Base-by-base conservation (phyloP, 2,888 invertebrate genomes). In the Hemaris fuciformis region DNA sequence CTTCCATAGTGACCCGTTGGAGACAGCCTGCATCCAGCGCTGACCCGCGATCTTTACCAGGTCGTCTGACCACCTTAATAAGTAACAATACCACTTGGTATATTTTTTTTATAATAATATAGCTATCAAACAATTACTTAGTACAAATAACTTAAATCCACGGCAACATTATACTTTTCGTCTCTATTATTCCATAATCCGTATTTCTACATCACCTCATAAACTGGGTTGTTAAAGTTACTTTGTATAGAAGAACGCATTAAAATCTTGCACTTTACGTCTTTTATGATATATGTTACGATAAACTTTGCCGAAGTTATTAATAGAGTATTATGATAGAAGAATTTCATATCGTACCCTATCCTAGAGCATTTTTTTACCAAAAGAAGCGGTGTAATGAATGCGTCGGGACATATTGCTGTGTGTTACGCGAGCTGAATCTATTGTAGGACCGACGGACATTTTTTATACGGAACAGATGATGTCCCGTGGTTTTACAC, bases 341-440 rank as follows among this genome's bases (percentile, higher is more conserved):
- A 53, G 27, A 27, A 53, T 53, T 27, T 53, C 31, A 53, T 53
- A 53, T 31, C 27, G 53, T 53, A 15, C 38, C 10, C 38, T 38
- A 38, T n/a, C 38, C n/a, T 38, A 38, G 38, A 8, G 1, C 38
- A 38, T 53, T 27, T 53, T 45, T 31, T 18, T 53, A 53, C 53
- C 10, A 31, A 53, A 53, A 53, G 8, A 53, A 15, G 53, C 53
- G 53, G 31, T 31, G 10, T 53, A 53, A 53, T 53, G 31, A 27
- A 53, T 53, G 31, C 31, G 27, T 31, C 31, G 18, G 18, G 53
- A 53, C 53, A 53, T 53, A 53, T 53, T 53, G 53, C 53, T 53
- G n/a, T 18, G 53, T 13, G 38, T 13, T 38, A 38, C 53, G 31
- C 31, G 53, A 1, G 53, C 5, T 10, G 53, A 53, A 53, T 53